Evolutionary conservation across 1,140 invertebrate genomes (phyloP), one percentile per base, ranked within the genome.

Genomic region (Artemia franciscana): DNA sequence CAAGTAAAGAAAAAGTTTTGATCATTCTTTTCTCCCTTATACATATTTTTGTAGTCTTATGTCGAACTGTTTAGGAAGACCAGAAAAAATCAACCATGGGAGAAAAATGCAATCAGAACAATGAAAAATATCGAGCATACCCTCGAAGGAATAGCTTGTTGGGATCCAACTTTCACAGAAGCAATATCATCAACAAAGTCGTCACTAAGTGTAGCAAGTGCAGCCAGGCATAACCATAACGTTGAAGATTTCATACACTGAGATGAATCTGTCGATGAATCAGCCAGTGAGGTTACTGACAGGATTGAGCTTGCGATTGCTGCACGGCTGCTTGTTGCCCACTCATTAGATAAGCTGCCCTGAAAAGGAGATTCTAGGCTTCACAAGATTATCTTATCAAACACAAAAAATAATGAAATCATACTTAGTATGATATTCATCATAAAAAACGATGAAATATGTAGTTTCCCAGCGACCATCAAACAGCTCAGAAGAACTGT

Each of bases 261-360:
- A 28, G 78, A 74, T 0, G 88, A 85, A 23, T 77, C 75, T 63
- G 90, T 78, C 60, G 83, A 80, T 39, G 77, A 75, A 67, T 91
- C 88, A 63, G 81, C 79, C 23, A 95, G 71, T 67, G 84, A 82
- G 0, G 90, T 91, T 12, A 97, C 73, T 70, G 86, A 84, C 26
- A 91, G 70, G 65, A 95, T 88, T 66, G 87, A 88, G 68, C 91
- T 86, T 0, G 91, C 89, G 27, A 97, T 84, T n/a, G 89, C 86
- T 56, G 83, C 81, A 72, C 93, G 91, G 0, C 88, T 89, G 30
- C 92, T 82, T 58, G 78, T 75, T 1, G 86, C 83, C 94, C 94
- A 98, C 5, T 79, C 77, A 27, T 85, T 82, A 3, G 86, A 86
- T 60, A 93, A 74, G 70, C 86, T 86, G 18, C 89, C 90, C 88